These are phyloP conservation scores for Amphilophus citrinellus DNA, from an alignment of 2,113 vertebrate genomes.

Conservation along the genomic window DNA sequence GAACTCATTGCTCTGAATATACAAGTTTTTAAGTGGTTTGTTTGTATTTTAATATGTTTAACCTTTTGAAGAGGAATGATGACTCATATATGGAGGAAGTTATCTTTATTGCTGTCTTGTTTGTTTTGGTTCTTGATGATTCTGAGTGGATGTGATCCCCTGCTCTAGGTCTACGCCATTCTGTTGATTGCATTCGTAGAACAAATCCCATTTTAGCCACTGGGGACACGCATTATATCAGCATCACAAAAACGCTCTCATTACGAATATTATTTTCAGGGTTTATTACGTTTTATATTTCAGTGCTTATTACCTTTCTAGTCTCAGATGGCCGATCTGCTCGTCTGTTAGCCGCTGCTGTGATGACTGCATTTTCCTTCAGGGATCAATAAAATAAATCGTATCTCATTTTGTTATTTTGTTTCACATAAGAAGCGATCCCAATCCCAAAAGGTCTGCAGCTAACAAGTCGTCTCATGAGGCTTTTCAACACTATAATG, in stretches of 20 bases:
- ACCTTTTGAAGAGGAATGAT: neutral
- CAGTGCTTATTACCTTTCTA: conserved; percentile 29
- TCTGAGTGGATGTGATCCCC: neutral
- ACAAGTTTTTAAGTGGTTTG: neutral
- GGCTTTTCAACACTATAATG: neutral
- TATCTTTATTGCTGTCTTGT: neutral
- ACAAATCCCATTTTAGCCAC: conserved; percentile 16
- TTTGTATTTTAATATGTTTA: neutral
- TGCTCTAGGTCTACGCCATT: neutral
- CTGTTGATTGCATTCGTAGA: conserved; percentile 7
- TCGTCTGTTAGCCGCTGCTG: conserved; percentile 14
- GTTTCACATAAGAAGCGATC: neutral
- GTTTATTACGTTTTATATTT: conserved; percentile 49
- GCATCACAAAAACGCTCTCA: neutral
- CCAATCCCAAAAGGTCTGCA: neutral
- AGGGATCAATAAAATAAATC: conserved; percentile 61
- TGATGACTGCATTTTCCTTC: conserved; percentile 13
- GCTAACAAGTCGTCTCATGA: conserved; percentile 20
- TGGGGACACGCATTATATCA: neutral
- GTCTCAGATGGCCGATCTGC: conserved; percentile 24
- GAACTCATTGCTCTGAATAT: neutral
- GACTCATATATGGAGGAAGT: neutral
- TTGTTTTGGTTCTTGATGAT: neutral
- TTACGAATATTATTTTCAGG: conserved; percentile 33
- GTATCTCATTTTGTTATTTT: conserved; percentile 31